A percentile compares a stretch with the other conserved stretches of the same genome.
Evolutionary conservation across 37 sponge, comb jelly and placozoan species (phyloP).

Genomic region (Spongia lamella): DNA sequence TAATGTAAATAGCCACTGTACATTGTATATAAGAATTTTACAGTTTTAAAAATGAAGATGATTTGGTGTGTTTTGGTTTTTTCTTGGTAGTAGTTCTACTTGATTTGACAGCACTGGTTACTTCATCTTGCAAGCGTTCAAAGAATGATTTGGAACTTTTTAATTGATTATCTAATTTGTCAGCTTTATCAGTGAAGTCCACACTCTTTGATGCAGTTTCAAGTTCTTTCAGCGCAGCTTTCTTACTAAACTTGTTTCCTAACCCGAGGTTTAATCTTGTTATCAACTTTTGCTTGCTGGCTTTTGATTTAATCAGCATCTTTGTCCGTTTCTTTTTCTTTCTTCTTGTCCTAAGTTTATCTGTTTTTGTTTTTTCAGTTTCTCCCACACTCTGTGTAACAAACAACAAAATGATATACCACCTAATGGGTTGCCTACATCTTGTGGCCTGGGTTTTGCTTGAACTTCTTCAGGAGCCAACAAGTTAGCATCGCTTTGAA

Average conservation of each 20-base stretch:
- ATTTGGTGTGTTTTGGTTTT: no score
- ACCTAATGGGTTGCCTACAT: not conserved
- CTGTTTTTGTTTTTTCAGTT: conserved; percentile 63
- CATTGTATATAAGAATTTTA: no score
- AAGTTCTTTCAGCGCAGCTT: conserved; percentile 19
- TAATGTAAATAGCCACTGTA: no score
- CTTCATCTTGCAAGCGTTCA: conserved; percentile 60
- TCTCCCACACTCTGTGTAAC: conserved; percentile 32
- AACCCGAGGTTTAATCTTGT: conserved; percentile 45
- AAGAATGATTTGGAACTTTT: conserved; percentile 72
- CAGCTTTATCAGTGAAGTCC: not conserved
- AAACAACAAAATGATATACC: not conserved
- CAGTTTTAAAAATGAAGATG: no score
- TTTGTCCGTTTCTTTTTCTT: conserved; percentile 62
- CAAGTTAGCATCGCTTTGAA: conserved; percentile 51
- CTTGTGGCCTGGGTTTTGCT: conserved; percentile 11
- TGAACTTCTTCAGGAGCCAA: conserved; percentile 85
- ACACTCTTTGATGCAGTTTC: conserved; percentile 19
- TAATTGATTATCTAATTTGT: conserved; percentile 31
- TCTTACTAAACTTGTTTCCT: conserved; percentile 66
- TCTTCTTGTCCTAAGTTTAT: conserved; percentile 58
- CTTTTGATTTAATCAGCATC: conserved; percentile 19
- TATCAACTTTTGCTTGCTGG: conserved; percentile 36
- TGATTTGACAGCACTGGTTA: not conserved
- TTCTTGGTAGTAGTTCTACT: no score